These are phyloP conservation scores for Disparrhopalites patrizii DNA, from an alignment of 2,888 invertebrate genomes.

Conservation along the genomic window DNA sequence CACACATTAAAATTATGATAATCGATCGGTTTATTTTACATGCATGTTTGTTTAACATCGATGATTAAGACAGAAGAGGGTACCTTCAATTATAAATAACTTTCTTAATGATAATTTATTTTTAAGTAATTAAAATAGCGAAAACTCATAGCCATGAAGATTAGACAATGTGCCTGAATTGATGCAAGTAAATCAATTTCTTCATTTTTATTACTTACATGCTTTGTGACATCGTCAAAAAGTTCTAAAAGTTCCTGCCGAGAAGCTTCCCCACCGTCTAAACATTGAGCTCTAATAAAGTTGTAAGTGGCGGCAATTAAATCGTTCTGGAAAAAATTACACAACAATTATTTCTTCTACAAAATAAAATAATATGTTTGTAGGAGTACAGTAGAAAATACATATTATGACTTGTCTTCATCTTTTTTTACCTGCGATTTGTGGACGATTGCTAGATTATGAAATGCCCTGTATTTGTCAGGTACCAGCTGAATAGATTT, in stretches of 20 bases:
- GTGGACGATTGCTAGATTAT: slow-evolving; percentile 16
- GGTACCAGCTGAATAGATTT: slow-evolving; percentile 9
- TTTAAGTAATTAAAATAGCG: too few relatives aligned
- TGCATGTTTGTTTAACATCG: too few relatives aligned
- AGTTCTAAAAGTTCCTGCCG: slow-evolving; percentile 23
- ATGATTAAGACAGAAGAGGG: too few relatives aligned
- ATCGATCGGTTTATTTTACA: too few relatives aligned
- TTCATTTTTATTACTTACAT: too few relatives aligned
- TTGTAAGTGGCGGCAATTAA: slow-evolving; percentile 32
- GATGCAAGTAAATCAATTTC: too few relatives aligned
- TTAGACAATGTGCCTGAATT: too few relatives aligned
- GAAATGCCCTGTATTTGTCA: slow-evolving; percentile 17
- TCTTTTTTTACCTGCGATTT: background rate
- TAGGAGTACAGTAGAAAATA: background rate
- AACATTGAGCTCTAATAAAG: slow-evolving; percentile 27
- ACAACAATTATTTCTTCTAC: too few relatives aligned
- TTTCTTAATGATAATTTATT: too few relatives aligned
- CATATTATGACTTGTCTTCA: background rate
- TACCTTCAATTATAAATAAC: too few relatives aligned
- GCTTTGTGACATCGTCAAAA: slow-evolving; percentile 24
- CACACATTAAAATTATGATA: too few relatives aligned
- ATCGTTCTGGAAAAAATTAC: slow-evolving; percentile 30
- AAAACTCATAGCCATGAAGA: too few relatives aligned
- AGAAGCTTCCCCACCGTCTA: slow-evolving; percentile 26
- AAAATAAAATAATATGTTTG: background rate